phyloP scores from a whole-genome alignment of 2,888 invertebrate genomes.

The Drosophila neotestacea region DNA sequence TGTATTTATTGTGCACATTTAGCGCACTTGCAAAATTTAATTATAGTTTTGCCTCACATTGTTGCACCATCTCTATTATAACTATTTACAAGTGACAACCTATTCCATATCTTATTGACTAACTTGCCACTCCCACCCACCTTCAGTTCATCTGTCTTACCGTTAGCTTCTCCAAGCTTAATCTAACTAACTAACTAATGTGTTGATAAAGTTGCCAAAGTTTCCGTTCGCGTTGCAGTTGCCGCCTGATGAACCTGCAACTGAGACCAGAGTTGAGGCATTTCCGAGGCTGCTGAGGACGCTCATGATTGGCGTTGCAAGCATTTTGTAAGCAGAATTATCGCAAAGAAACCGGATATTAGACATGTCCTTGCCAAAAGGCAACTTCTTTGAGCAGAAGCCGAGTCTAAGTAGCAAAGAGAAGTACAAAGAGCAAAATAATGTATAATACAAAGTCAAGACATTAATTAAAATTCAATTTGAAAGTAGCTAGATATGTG shows the following conservation, averaged over 20 bases:
- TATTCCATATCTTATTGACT: neutral
- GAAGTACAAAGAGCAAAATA: slow-evolving; percentile 1
- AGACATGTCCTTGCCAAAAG: slow-evolving; percentile 48
- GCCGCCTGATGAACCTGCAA: neutral
- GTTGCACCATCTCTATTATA: slow-evolving; percentile 7
- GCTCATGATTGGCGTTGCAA: slow-evolving; percentile 74
- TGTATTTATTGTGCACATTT: slow-evolving; percentile 34
- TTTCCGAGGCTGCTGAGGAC: slow-evolving; percentile 23
- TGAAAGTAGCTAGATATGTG: neutral
- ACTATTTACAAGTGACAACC: slow-evolving; percentile 50
- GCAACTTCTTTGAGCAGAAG: slow-evolving; percentile 40
- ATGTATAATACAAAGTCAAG: slow-evolving; percentile 1
- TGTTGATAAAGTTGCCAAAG: slow-evolving; percentile 80
- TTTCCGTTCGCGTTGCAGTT: slow-evolving; percentile 22
- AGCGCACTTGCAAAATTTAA: slow-evolving; percentile 24
- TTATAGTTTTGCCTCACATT: slow-evolving; percentile 18
- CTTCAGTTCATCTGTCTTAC: too few relatives aligned
- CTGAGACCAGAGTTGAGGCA: slow-evolving; percentile 24
- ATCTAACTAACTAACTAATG: slow-evolving; percentile 81
- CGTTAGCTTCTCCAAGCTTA: slow-evolving; percentile 32
- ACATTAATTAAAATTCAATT: neutral
- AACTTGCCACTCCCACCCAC: neutral
- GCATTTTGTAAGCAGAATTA: slow-evolving; percentile 61
- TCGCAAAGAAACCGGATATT: slow-evolving; percentile 63
- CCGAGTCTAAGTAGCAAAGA: slow-evolving; percentile 42